phyloP scores from a whole-genome alignment of 2,797 vertebrate genomes.

The Moxostoma hubbsi region DNA sequence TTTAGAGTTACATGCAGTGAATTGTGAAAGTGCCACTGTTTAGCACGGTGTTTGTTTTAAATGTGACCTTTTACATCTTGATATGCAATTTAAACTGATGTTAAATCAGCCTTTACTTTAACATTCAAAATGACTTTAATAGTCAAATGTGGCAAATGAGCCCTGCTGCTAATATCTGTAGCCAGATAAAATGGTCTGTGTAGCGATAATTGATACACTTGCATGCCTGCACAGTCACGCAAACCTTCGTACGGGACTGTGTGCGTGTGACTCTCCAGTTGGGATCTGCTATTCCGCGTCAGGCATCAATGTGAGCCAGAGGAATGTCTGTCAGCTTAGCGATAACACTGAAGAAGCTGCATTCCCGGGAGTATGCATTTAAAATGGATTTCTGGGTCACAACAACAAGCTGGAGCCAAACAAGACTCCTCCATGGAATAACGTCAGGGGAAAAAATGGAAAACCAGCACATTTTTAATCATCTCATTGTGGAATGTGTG shows the following conservation, averaged over 20 bases:
- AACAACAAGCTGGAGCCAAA: constrained; percentile 61
- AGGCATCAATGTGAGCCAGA: constrained; percentile 56
- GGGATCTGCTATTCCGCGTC: constrained; percentile 49
- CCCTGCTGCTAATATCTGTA: not conserved
- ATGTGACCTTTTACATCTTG: not conserved
- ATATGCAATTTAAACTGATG: not conserved
- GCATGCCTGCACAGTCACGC: not conserved
- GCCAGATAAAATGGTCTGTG: not conserved
- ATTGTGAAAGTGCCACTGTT: too few species aligned
- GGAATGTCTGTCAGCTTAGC: constrained; percentile 59
- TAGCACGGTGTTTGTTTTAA: not conserved
- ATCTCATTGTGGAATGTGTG: constrained; percentile 58
- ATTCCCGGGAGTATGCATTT: constrained; percentile 56
- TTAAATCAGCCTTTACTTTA: not conserved
- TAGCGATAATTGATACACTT: not conserved
- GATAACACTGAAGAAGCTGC: constrained; percentile 55
- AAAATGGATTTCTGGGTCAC: constrained; percentile 69
- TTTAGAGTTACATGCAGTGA: not conserved
- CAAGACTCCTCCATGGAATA: constrained; percentile 61
- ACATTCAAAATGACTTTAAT: not conserved
- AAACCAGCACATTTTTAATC: constrained; percentile 62
- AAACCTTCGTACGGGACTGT: not conserved
- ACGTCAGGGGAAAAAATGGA: constrained; percentile 47
- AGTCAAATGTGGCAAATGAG: not conserved
- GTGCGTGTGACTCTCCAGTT: constrained; percentile 19